Evolutionary conservation across 2,797 vertebrate genomes (phyloP).

Genomic region (Sternarchorhynchus goeldii): DNA sequence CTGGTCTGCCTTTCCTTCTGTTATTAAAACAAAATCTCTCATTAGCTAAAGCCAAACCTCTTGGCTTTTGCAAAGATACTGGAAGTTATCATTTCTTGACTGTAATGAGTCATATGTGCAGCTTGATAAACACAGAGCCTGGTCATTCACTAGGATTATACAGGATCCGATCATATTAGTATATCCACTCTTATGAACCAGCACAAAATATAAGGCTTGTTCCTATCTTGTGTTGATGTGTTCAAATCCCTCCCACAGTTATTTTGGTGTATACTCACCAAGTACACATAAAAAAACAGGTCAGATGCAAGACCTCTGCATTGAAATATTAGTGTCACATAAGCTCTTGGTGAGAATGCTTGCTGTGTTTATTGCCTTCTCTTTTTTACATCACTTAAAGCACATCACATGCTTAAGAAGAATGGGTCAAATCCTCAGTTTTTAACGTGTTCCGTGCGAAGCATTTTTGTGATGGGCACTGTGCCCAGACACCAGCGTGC

Average conservation of each 20-base stretch:
- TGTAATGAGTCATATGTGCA: no score
- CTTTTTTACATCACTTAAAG: neutral
- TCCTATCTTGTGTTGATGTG: neutral
- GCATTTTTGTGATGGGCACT: neutral
- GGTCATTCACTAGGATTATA: neutral
- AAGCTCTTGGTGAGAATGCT: neutral
- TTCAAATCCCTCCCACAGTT: neutral
- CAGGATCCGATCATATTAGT: neutral
- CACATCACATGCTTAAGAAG: neutral
- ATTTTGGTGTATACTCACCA: neutral
- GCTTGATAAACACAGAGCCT: neutral
- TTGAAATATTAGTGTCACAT: slow-evolving; percentile 7
- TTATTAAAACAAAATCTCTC: no score
- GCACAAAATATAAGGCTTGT: neutral
- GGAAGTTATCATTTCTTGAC: neutral
- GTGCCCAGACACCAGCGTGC: neutral
- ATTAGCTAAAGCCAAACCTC: no score
- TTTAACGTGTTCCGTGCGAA: neutral
- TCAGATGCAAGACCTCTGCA: slow-evolving; percentile 2
- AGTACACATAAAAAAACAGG: slow-evolving; percentile 2
- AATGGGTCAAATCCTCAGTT: neutral
- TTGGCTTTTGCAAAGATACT: no score
- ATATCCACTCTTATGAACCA: neutral
- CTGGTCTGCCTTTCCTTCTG: no score
- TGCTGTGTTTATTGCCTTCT: neutral